Evolutionary conservation across 2,888 invertebrate species (phyloP).

Genomic region (Drosophila maculinotata): DNA sequence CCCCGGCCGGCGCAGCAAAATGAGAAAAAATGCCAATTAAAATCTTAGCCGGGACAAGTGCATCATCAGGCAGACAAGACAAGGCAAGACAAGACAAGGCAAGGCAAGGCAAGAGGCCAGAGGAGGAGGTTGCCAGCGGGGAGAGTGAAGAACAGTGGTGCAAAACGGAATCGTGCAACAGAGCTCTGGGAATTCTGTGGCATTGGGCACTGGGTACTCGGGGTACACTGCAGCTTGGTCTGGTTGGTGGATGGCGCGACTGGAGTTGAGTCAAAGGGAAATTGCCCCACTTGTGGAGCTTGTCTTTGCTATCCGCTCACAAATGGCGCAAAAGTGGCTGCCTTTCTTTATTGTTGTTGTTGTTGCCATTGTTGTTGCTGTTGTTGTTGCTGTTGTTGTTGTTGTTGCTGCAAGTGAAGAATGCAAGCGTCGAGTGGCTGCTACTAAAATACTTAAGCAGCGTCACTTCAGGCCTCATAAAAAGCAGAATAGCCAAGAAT

Average conservation of each 20-base stretch:
- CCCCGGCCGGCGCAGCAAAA: conserved; percentile 2
- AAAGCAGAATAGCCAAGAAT: conserved; percentile 68
- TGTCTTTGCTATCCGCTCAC: conserved; percentile 67
- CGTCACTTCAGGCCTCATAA: conserved; percentile 70
- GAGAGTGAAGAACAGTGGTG: neutral
- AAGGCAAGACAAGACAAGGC: conserved; percentile 14
- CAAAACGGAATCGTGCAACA: neutral
- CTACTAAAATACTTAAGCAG: conserved; percentile 74
- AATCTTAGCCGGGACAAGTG: conserved; percentile 81
- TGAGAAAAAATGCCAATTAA: conserved; percentile 82
- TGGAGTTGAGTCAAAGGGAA: conserved; percentile 47
- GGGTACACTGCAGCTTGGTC: conserved; percentile 1
- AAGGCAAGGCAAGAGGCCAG: neutral
- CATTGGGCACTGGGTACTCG: neutral
- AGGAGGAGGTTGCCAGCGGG: too few relatives aligned
- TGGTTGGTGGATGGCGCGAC: conserved; percentile 34
- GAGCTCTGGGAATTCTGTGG: conserved; percentile 1
- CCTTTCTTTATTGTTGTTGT: conserved; percentile 38
- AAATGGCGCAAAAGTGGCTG: conserved; percentile 76
- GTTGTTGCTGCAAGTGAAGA: conserved; percentile 53
- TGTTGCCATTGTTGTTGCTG: conserved; percentile 25
- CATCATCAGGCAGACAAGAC: conserved; percentile 57
- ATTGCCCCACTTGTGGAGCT: conserved; percentile 74
- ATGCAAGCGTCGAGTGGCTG: conserved; percentile 75
- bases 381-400: conserved; percentile 16